phyloP scores from a whole-genome alignment of 2,113 vertebrate species.

The Microcebus murinus region DNA sequence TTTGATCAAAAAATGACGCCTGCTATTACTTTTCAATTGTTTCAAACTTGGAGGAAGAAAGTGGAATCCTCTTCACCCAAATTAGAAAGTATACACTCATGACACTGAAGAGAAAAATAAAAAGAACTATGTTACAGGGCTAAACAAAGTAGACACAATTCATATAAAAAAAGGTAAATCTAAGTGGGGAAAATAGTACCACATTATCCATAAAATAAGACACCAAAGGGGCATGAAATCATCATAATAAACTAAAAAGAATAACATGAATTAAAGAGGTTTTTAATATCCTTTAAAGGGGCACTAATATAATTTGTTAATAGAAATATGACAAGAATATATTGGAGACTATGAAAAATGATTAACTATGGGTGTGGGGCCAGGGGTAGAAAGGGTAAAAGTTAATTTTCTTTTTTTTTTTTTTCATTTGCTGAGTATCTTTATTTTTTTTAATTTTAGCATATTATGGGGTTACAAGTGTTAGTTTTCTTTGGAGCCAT shows the following conservation, averaged over 20 bases:
- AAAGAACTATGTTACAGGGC: fast-evolving
- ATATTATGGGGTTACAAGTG: too few species aligned
- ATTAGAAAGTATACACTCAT: background rate
- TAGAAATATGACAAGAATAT: background rate
- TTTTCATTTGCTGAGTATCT: background rate
- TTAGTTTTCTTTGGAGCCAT: background rate
- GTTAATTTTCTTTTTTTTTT: background rate
- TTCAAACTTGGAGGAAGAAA: background rate
- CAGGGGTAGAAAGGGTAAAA: background rate
- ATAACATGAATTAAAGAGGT: background rate
- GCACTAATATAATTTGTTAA: background rate
- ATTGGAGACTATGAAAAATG: background rate
- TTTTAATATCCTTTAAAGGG: background rate
- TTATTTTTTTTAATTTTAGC: too few species aligned
- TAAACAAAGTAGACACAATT: background rate
- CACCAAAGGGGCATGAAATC: background rate
- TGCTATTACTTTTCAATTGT: background rate
- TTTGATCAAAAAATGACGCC: background rate
- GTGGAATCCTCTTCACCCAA: fast-evolving
- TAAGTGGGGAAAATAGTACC: background rate
- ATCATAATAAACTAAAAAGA: background rate
- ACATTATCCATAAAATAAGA: background rate
- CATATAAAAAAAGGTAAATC: background rate
- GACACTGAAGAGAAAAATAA: background rate
- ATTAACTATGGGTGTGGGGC: background rate